Conservation (phyloP, 1,140 invertebrate genomes). For the Laodelphax striatellus region DNA sequence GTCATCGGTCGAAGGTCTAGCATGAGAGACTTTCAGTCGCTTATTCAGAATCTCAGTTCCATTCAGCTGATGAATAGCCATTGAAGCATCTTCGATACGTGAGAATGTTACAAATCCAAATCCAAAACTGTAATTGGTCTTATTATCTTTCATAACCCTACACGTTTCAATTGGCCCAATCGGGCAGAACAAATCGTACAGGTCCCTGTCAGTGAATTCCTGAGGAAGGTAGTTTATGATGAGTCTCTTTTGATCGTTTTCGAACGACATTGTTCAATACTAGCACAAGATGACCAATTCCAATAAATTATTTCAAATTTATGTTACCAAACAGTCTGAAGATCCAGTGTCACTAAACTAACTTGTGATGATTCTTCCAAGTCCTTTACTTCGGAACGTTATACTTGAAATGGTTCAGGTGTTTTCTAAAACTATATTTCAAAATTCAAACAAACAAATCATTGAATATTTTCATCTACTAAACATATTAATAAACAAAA, state of each 20-base stretch:
- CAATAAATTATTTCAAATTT: no score
- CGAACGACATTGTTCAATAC: no score
- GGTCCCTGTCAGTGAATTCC: slow-evolving; percentile 80
- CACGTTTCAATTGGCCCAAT: slow-evolving; percentile 80
- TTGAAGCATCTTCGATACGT: slow-evolving; percentile 68
- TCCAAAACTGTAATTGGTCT: slow-evolving; percentile 90
- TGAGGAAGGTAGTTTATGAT: slow-evolving; percentile 95
- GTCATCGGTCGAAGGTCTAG: slow-evolving; percentile 78
- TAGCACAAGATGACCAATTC: no score
- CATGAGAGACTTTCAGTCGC: slow-evolving; percentile 75
- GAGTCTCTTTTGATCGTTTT: neutral
- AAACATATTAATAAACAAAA: no score
- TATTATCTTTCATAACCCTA: slow-evolving; percentile 83
- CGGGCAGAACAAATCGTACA: slow-evolving; percentile 76
- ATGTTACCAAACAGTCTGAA: no score
- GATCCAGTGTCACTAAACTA: no score
- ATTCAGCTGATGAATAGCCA: slow-evolving; percentile 78
- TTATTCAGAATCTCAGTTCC: slow-evolving; percentile 80
- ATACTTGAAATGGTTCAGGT: no score
- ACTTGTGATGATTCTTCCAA: no score
- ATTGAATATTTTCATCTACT: no score
- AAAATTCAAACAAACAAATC: no score
- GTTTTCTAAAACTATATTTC: no score
- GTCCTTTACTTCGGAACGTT: no score
- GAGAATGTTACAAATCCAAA: slow-evolving; percentile 93